Percentiles rank a stretch among this genome's conserved stretches.
Conservation (phyloP, 1,140 invertebrate species). For the Pseudomyrmex sp. region DNA sequence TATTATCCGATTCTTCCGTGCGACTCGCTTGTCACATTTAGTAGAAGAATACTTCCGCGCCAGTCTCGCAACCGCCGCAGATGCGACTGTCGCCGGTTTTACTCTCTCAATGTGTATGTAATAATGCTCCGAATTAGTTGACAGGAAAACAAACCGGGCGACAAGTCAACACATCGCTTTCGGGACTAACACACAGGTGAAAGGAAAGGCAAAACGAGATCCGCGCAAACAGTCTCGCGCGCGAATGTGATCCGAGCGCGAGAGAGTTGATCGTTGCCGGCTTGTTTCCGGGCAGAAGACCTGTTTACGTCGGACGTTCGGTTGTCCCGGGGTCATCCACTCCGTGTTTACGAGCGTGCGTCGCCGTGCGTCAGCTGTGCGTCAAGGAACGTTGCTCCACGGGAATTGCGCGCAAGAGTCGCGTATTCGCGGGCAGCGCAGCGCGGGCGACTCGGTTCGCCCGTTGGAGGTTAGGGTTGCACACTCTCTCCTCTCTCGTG, state of each 20-base stretch:
- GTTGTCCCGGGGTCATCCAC: constrained; percentile 4
- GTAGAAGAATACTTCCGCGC: constrained; percentile 26
- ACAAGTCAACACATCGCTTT: too few species aligned
- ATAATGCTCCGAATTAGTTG: background rate
- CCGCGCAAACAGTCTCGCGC: background rate
- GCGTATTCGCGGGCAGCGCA: background rate
- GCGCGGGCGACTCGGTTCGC: constrained; percentile 34
- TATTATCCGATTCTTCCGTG: constrained; percentile 57
- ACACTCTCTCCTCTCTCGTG: constrained; percentile 39
- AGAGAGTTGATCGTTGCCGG: background rate
- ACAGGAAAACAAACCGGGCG: background rate
- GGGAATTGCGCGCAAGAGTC: constrained; percentile 21
- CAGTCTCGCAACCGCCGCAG: background rate
- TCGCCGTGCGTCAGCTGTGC: constrained; percentile 65
- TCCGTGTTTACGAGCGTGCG: constrained; percentile 64
- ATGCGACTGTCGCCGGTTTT: background rate
- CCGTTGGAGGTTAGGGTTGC: constrained; percentile 67
- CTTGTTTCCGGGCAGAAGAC: background rate
- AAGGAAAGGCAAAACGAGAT: too few species aligned
- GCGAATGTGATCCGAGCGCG: background rate
- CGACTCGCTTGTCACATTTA: constrained; percentile 42
- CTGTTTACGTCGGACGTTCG: constrained; percentile 35
- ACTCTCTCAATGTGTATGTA: too few species aligned
- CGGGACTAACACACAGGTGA: too few species aligned
- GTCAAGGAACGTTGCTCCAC: constrained; percentile 26